Base-by-base conservation (phyloP, 2,797 vertebrate genomes). In the Heteromormyrus szaboi region DNA sequence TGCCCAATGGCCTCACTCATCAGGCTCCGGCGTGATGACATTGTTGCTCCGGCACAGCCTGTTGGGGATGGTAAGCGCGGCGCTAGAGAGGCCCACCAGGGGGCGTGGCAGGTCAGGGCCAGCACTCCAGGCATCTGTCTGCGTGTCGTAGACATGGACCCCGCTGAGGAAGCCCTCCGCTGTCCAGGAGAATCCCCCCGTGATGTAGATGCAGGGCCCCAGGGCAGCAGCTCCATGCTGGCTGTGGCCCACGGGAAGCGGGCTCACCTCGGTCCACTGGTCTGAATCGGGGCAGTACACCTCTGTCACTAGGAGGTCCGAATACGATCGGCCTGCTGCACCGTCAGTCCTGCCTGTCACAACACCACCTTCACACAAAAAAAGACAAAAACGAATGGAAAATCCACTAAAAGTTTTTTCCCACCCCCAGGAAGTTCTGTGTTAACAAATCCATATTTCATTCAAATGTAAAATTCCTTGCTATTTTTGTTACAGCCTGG, bases 121-220 rank as follows among this genome's bases (percentile, higher is more conserved):
- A 3, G 59, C 2, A 4, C 33, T 68, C 89, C 89, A 90, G 46
- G 83, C 44, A 41, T 90, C 89, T 1, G 79, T 56, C 46, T 33
- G 29, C 5, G 76, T 83, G 87, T 88, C 62, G 59, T 90, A 90
- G 54, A 88, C 33, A 46, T 88, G 89, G 56, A 90, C 87, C 2
- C 76, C 44, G 48, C 62, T 88, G 33, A 90, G 89, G 83, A 90
- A 90, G 14, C 89, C 81, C 79, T 90, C 89, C 3, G 83, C 87
- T 9, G 48, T 85, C 89, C 89, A 90, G 81, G 89, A 90, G 81
- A 90, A 90, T 19, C 89, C 89, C 9, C 89, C 87, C 50, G 76
- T 37, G 81, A 90, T 79, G 62, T 90, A 90, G 62, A 90, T 90
- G 29, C 19, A 65, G 4, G 79, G n/a, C 3, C 81, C 89, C 22